Conservation (phyloP, 2,113 vertebrate genomes). For the Osmerus eperlanus region DNA sequence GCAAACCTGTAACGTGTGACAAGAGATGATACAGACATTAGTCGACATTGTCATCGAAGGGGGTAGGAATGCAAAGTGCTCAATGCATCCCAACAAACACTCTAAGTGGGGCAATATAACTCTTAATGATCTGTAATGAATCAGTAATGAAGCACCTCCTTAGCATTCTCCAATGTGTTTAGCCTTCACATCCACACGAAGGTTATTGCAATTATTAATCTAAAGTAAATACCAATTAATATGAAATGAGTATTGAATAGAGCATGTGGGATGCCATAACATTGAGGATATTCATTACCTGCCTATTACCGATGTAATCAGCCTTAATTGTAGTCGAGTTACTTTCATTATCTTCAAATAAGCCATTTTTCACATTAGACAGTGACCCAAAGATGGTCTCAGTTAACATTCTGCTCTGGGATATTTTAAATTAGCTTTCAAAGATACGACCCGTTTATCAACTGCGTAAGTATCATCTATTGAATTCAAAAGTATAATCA, state of each 20-base stretch:
- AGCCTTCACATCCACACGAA: constrained; percentile 36
- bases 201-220: constrained; percentile 62
- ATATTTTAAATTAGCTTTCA: not conserved
- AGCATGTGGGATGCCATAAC: constrained; percentile 50
- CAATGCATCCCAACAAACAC: constrained; percentile 8
- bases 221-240: constrained; percentile 62
- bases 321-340: constrained; percentile 54
- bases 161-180: constrained; percentile 28
- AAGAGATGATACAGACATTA: no score
- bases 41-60: no score
- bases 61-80: no score
- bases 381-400: constrained; percentile 8
- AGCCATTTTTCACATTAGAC: constrained; percentile 38
- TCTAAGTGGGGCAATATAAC: constrained; percentile 31
- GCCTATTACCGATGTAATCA: constrained; percentile 56
- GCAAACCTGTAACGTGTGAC: no score
- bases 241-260: constrained; percentile 54
- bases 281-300: constrained; percentile 58
- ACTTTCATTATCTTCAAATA: constrained; percentile 54
- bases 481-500: no score
- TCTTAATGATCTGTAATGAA: constrained; percentile 54
- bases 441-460: not conserved
- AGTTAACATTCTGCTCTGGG: not conserved
- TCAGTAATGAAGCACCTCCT: constrained; percentile 53
- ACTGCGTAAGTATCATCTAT: no score